These are phyloP conservation scores for Leptopilina boulardi DNA, from an alignment of 1,140 invertebrate genomes.

Conservation along the genomic window DNA sequence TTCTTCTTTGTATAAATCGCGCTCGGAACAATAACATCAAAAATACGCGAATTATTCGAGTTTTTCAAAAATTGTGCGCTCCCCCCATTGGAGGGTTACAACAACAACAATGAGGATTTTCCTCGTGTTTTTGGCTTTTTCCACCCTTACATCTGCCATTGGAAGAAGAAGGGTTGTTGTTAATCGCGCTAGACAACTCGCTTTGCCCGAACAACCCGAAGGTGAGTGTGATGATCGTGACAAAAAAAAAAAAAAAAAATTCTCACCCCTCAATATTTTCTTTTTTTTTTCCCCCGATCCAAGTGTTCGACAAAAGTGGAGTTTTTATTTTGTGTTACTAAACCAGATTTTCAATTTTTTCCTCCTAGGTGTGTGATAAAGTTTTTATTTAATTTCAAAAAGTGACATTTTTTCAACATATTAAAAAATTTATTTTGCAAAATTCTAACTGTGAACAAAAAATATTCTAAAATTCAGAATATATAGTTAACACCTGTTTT, in stretches of 20 bases:
- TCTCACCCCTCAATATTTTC: not conserved
- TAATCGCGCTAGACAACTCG: conserved; percentile 57
- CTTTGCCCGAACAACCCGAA: conserved; percentile 57
- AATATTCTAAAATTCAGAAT: too few relatives aligned
- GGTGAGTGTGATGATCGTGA: conserved; percentile 56
- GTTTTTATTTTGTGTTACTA: too few relatives aligned
- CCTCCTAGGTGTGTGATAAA: too few relatives aligned
- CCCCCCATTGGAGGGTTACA: conserved; percentile 34
- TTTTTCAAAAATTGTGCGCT: conserved; percentile 36
- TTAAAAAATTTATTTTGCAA: too few relatives aligned
- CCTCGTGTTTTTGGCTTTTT: conserved; percentile 51
- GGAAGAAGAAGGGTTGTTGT: conserved; percentile 35
- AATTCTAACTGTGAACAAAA: too few relatives aligned
- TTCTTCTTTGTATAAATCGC: conserved; percentile 54
- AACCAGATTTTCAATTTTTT: too few relatives aligned
- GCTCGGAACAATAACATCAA: conserved; percentile 49
- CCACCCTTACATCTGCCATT: conserved; percentile 28
- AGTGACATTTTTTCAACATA: too few relatives aligned
- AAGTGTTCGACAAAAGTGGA: too few relatives aligned
- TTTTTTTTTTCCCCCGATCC: not conserved
- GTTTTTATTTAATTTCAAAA: too few relatives aligned
- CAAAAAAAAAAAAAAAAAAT: not conserved
- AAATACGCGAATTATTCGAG: conserved; percentile 40
- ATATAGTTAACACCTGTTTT: too few relatives aligned
- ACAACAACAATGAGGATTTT: conserved; percentile 48